phyloP scores from a whole-genome alignment of 2,888 invertebrate genomes.

The Ochropleura leucogaster region DNA sequence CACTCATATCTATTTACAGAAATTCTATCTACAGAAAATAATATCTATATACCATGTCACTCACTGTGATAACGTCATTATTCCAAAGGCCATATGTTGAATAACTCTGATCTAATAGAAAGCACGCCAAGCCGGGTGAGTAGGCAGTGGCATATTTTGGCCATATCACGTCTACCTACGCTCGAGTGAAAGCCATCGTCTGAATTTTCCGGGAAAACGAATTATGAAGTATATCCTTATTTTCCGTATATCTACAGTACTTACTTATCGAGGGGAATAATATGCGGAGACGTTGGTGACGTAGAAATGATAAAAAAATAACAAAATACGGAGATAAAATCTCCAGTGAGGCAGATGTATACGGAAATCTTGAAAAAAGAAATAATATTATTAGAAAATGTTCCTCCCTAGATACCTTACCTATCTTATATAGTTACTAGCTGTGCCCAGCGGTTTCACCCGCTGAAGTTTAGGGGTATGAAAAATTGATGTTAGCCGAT shows the following conservation, averaged over 20 bases:
- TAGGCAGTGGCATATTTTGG: constrained; percentile 16
- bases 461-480: no score
- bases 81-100: constrained; percentile 20
- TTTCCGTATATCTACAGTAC: constrained; percentile 35
- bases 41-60: not conserved
- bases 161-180: constrained; percentile 17
- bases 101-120: constrained; percentile 40
- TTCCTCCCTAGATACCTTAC: not conserved
- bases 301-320: not conserved
- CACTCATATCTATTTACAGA: not conserved
- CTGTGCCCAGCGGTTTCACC: no score
- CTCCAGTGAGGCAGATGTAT: not conserved
- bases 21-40: constrained; percentile 5
- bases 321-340: not conserved
- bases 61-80: constrained; percentile 10
- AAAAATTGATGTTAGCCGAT: no score
- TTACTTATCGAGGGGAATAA: constrained; percentile 24
- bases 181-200: constrained; percentile 6
- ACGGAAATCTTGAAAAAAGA: not conserved
- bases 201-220: constrained; percentile 39
- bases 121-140: not conserved
- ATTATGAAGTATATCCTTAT: constrained; percentile 22
- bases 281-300: not conserved
- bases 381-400: not conserved
- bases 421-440: not conserved